Evolutionary conservation across 1,140 invertebrate genomes (phyloP).

Genomic region (Neocloeon triangulifer): DNA sequence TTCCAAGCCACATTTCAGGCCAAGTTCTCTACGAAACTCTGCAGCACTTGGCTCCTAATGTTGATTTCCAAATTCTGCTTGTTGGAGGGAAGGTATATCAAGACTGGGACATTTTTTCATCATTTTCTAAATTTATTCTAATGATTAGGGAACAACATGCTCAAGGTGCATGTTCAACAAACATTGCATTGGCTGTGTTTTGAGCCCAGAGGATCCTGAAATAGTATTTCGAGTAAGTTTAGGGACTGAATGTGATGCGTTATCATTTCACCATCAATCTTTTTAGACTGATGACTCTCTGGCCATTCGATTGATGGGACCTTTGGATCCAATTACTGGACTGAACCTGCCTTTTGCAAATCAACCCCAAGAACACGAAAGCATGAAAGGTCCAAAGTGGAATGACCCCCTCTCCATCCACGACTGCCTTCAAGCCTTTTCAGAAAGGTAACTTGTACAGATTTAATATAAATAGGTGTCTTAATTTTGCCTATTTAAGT

Average conservation of each 20-base stretch:
- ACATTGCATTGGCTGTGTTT: conserved; percentile 35
- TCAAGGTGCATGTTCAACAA: conserved; percentile 32
- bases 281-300: conserved; percentile 32
- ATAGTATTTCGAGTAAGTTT: no score
- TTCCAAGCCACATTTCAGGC: conserved; percentile 30
- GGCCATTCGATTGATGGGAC: conserved; percentile 25
- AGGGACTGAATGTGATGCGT: no score
- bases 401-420: conserved; percentile 30
- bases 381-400: conserved; percentile 20
- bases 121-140: conserved; percentile 5
- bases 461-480: neutral
- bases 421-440: conserved; percentile 45
- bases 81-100: conserved; percentile 26
- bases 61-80: conserved; percentile 20
- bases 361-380: conserved; percentile 14
- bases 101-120: no score
- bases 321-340: conserved; percentile 11
- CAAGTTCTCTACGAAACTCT: conserved; percentile 25
- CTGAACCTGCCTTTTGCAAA: conserved; percentile 5
- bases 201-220: conserved; percentile 24
- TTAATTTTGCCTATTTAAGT: conserved; percentile 18
- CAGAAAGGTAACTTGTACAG: conserved; percentile 25
- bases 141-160: conserved; percentile 31
- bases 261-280: no score
- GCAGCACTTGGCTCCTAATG: conserved; percentile 22